Base-by-base conservation (phyloP, 2,797 vertebrate genomes). In the Coregonus suidteri region DNA sequence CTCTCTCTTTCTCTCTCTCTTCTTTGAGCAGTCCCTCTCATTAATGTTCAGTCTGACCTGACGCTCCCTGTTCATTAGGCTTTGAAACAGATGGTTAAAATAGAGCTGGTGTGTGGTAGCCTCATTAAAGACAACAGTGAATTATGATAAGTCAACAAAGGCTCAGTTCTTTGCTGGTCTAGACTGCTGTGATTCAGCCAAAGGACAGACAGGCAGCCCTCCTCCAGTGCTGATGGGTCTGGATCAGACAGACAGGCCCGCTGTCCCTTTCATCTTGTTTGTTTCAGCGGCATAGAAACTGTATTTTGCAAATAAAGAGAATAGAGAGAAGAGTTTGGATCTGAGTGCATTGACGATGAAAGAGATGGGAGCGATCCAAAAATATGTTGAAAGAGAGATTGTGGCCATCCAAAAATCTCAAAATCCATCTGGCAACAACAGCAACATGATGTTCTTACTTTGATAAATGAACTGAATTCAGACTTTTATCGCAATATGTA, bases 21-120 rank as follows among this genome's bases (percentile, higher is more conserved):
- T 64, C 59, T 25, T 20, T 11, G 20, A 64, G 86, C 86, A 86
- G 88, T 81, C 76, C 4, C 80, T 77, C 90, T 90, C 87, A 90
- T 90, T 90, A 90, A 81, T 18, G 78, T 62, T 87, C 81, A 53
- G 80, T 79, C 81, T 82, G 89, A 91, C 82, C 85, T 83, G 77
- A 79, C 86, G 30, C 84, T 76, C 85, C 81, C 77, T 6, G 59
- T 88, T 91, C 91, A 91, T 91, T 91, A 91, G 87, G 88, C 87
- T 86, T 90, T 90, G 88, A 91, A 91, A 83, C 86, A 87, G 85
- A 87, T 86, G 75, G 85, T 90, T 89, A 90, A 91, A 91, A 88
- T 82, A 85, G 83, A 88, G 84, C 73, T 54, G 69, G 79, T 75
- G 79, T 81, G 76, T 73, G 74, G 81, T 75, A 83, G 80, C 83